Evolutionary conservation across 2,888 invertebrate genomes (phyloP), one percentile per base, ranked within the genome.

Genomic region (Ectemnius continuus): DNA sequence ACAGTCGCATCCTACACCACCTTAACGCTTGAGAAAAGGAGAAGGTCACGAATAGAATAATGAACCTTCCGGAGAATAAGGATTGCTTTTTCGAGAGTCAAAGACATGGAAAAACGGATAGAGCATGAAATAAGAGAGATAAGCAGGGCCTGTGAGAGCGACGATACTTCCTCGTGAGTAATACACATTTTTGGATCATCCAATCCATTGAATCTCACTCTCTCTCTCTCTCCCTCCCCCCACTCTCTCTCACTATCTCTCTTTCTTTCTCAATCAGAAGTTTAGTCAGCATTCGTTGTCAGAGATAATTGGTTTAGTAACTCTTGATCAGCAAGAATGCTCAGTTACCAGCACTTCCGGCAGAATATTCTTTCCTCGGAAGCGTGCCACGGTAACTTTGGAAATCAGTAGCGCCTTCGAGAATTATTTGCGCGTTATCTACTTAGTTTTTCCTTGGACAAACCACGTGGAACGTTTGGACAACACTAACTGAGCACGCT

Each of bases 401-500:
- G 52, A 52, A 52, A 52, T 52, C 16, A 5, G 52, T 16, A 52
- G 16, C 16, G 52, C 52, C 61, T 66, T 47, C 56, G 48, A 62
- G 60, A 75, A 74, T 61, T 59, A 62, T n/a, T n/a, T 70, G 59
- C 52, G 46, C 26, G 26, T 52, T 16, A 48, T 64, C 48, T 73
- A 70, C 23, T 18, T 57, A 60, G 58, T 52, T 47, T 57, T 23
- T 67, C 20, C 52, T 61, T 70, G 45, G 47, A 67, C 59, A 57
- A 61, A 60, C 16, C 67, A 52, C 47, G 57, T 62, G 45, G 36
- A 36, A 36, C 45, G 16, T 28, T 16, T 76, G 75, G 57, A 70
- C 71, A 61, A 60, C 61, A 60, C 60, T 61, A 76, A 64, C 52
- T 75, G 71, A 61, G 70, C 57, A 61, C 67, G 52, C 36, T 60